Conservation (phyloP, 2,888 invertebrate species). For the Acanthosepion lycidas region DNA sequence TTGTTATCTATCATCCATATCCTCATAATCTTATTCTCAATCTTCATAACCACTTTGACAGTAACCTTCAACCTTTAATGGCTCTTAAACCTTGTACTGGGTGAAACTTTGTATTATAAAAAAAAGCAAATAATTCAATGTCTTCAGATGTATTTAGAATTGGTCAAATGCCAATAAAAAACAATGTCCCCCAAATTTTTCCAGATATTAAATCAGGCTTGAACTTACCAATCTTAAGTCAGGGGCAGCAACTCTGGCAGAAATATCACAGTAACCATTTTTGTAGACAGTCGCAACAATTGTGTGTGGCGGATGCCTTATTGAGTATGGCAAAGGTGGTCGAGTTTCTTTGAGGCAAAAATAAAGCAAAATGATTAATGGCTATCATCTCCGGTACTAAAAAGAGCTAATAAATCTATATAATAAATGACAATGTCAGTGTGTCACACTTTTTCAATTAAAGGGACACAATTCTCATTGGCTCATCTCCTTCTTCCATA, state of each 20-base stretch:
- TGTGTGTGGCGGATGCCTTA: conserved; percentile 63
- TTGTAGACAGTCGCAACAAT: conserved; percentile 70
- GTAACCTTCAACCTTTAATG: no score
- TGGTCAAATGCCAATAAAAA: not conserved
- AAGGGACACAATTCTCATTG: no score
- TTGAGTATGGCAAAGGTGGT: conserved; percentile 52
- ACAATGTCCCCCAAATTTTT: not conserved
- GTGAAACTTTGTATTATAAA: no score
- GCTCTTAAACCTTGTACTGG: no score
- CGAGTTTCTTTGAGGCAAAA: conserved; percentile 39
- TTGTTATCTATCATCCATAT: no score
- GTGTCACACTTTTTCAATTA: no score
- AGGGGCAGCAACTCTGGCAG: conserved; percentile 69
- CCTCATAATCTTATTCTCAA: no score
- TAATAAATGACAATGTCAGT: no score
- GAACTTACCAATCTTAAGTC: conserved; percentile 70
- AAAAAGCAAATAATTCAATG: no score
- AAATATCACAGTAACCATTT: conserved; percentile 70
- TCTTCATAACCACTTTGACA: no score
- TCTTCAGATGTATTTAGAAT: not conserved
- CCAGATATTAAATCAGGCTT: not conserved
- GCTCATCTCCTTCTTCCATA: no score
- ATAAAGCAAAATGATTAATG: not conserved
- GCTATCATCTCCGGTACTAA: not conserved
- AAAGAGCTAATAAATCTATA: not conserved